Conservation (phyloP, 2,797 vertebrate species). For the Odontamblyopus rebecca region DNA sequence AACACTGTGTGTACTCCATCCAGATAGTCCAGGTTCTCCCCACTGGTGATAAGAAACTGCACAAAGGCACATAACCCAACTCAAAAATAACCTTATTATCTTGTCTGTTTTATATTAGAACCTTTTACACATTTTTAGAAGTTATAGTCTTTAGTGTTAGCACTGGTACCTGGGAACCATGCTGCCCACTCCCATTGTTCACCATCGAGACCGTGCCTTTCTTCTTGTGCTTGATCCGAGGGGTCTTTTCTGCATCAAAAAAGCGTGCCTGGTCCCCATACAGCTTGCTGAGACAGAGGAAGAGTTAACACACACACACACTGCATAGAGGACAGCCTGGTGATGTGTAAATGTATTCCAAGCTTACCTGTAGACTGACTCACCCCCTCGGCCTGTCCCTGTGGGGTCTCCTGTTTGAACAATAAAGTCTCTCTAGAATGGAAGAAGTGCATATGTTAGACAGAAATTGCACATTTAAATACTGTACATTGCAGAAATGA, state of each 20-base stretch:
- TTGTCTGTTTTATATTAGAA: background rate
- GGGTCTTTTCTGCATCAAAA: conserved; percentile 91
- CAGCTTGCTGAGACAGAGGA: conserved; percentile 80
- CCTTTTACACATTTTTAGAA: too few species aligned
- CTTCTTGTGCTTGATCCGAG: conserved; percentile 95
- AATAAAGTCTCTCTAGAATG: conserved; percentile 90
- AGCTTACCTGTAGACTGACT: conserved; percentile 91
- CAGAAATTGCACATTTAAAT: too few species aligned
- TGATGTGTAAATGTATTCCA: background rate
- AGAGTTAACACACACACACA: background rate
- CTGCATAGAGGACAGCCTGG: background rate
- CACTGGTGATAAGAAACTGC: conserved; percentile 92
- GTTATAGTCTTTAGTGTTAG: background rate
- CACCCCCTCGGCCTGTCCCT: conserved; percentile 92
- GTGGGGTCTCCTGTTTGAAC: conserved; percentile 94
- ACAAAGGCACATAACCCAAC: background rate
- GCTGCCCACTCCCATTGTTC: conserved; percentile 91
- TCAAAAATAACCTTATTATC: background rate
- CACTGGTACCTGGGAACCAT: conserved; percentile 89
- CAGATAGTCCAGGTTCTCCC: conserved; percentile 93
- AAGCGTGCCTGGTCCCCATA: conserved; percentile 95
- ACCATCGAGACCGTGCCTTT: conserved; percentile 97
- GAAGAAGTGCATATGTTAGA: background rate
- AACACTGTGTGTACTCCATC: conserved; percentile 95
- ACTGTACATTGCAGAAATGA: background rate